Percentiles rank a stretch among this genome's conserved stretches.
These are phyloP conservation scores for Ophion slaviceki DNA, from an alignment of 2,888 invertebrate genomes.

Conservation along the genomic window DNA sequence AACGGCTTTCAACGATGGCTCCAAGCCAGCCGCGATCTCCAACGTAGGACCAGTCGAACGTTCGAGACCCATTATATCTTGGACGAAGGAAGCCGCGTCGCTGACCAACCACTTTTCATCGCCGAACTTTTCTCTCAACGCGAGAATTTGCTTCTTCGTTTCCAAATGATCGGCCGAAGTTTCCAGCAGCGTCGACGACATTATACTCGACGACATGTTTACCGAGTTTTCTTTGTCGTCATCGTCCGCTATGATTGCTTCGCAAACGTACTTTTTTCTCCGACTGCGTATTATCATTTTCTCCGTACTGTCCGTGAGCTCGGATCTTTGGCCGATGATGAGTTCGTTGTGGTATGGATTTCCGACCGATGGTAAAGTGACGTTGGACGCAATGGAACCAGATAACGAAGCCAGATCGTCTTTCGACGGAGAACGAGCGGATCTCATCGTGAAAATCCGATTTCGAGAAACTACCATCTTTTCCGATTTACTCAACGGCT, in stretches of 20 bases:
- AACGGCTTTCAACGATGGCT: conserved; percentile 20
- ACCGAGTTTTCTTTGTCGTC: conserved; percentile 79
- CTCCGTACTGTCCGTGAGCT: conserved; percentile 66
- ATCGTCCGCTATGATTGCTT: conserved; percentile 83
- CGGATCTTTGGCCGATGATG: conserved; percentile 59
- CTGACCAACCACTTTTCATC: conserved; percentile 86
- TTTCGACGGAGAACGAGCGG: conserved; percentile 65
- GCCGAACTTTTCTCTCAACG: conserved; percentile 86
- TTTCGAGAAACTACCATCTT: conserved; percentile 82
- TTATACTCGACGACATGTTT: conserved; percentile 71
- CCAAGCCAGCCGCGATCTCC: conserved; percentile 71
- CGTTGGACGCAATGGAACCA: conserved; percentile 69
- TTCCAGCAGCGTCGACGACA: conserved; percentile 75
- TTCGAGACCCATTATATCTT: conserved; percentile 85
- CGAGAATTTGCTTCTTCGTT: conserved; percentile 86
- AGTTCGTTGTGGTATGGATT: conserved; percentile 57
- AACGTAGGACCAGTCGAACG: conserved; percentile 71
- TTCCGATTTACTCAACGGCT: conserved; percentile 85
- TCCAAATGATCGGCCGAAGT: conserved; percentile 84
- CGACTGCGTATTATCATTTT: conserved; percentile 65
- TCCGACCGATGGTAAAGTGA: conserved; percentile 45
- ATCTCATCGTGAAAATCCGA: conserved; percentile 72
- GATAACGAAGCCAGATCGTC: conserved; percentile 68
- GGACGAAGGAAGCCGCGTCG: conserved; percentile 84
- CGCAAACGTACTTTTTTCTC: conserved; percentile 80